Percentiles rank a stretch among this genome's conserved stretches.
Evolutionary conservation across 2,888 invertebrate species (phyloP).

Genomic region (Dryobota labecula): DNA sequence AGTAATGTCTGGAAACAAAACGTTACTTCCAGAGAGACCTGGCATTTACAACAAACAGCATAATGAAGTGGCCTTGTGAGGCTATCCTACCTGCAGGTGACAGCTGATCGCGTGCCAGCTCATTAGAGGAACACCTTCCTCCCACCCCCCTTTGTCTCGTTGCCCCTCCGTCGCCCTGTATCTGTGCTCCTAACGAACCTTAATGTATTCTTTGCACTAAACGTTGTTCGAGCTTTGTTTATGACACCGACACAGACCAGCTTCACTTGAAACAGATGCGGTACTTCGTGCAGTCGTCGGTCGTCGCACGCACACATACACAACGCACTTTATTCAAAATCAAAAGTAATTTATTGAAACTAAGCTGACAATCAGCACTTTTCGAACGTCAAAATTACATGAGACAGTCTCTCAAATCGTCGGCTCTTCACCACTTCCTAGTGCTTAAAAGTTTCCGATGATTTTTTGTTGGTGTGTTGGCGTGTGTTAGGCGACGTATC

Average conservation of each 20-base stretch:
- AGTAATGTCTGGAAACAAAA: background rate
- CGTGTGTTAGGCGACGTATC: too few relatives aligned
- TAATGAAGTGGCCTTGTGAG: background rate
- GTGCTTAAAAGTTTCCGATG: too few relatives aligned
- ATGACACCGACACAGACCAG: background rate
- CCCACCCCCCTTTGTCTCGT: background rate
- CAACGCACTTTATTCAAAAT: too few relatives aligned
- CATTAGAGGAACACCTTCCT: slow-evolving; percentile 10
- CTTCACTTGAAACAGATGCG: background rate
- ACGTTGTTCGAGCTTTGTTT: slow-evolving; percentile 26
- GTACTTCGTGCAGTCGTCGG: background rate
- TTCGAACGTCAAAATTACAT: too few relatives aligned
- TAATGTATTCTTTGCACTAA: slow-evolving; percentile 44
- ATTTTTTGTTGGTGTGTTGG: too few relatives aligned
- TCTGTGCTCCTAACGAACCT: slow-evolving; percentile 35
- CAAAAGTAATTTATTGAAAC: too few relatives aligned
- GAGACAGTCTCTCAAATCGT: too few relatives aligned
- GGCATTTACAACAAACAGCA: background rate
- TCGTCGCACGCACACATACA: background rate
- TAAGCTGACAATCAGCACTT: too few relatives aligned
- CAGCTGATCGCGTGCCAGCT: slow-evolving; percentile 16
- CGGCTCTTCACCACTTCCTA: too few relatives aligned
- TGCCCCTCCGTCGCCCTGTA: background rate
- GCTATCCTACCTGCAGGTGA: background rate
- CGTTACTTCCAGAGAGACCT: background rate